These are phyloP conservation scores for Phrynocephalus versicolor DNA, from an alignment of 2,113 vertebrate species.

Conservation along the genomic window DNA sequence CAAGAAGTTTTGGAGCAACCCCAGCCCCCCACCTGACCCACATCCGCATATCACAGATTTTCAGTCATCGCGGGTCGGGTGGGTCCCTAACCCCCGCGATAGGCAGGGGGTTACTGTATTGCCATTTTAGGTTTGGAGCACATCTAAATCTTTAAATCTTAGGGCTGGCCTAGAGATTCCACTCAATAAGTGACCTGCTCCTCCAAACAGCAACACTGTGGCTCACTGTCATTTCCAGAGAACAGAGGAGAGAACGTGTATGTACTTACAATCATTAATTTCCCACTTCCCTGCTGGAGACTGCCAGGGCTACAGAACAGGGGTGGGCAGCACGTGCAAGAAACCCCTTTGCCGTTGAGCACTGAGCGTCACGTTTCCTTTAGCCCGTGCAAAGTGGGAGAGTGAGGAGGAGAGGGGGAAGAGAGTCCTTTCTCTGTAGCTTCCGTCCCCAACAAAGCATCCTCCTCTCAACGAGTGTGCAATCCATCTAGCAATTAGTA, in stretches of 20 bases:
- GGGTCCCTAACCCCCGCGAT: no score
- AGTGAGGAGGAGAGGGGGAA: no score
- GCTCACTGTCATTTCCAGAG: not conserved
- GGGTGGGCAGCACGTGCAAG: not conserved
- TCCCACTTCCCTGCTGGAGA: not conserved
- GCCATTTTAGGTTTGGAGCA: not conserved
- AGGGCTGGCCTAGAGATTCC: not conserved
- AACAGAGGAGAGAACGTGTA: no score
- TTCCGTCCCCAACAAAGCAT: not conserved
- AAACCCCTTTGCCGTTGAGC: not conserved
- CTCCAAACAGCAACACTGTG: not conserved
- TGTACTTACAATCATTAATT: not conserved
- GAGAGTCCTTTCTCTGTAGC: not conserved
- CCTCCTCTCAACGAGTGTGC: not conserved
- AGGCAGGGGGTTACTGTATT: no score
- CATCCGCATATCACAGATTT: no score
- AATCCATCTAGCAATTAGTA: constrained; percentile 9
- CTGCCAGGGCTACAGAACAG: not conserved
- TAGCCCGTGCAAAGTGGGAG: not conserved
- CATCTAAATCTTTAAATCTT: not conserved
- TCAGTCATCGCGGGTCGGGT: no score
- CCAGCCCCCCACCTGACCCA: no score
- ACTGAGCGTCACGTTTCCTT: not conserved
- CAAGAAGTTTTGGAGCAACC: no score
- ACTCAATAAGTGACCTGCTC: not conserved